phyloP scores from a whole-genome alignment of 2,113 vertebrate species.

The Salvelinus fontinalis region DNA sequence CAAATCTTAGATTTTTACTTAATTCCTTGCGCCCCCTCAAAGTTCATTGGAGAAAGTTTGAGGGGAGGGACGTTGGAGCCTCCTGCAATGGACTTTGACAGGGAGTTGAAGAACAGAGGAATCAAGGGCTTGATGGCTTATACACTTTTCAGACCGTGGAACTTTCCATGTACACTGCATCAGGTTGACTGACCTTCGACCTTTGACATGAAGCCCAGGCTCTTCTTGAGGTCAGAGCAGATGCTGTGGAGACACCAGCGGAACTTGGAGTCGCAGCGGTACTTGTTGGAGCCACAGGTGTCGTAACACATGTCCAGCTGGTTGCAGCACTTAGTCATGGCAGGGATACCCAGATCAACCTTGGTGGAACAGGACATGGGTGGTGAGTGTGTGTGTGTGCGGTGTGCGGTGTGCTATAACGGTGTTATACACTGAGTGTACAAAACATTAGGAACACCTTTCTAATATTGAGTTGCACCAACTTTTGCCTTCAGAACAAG shows the following conservation, averaged over 20 bases:
- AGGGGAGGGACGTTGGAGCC: no score
- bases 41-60: no score
- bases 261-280: constrained; percentile 97
- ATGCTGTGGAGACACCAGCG: constrained; percentile 98
- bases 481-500: no score
- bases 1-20: no score
- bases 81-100: no score
- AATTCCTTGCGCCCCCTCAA: no score
- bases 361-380: constrained; percentile 58
- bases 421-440: no score
- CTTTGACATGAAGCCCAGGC: constrained; percentile 93
- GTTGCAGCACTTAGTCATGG: constrained; percentile 99
- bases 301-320: constrained; percentile 94
- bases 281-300: constrained; percentile 96
- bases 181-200: constrained; percentile 83
- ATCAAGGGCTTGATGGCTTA: no score
- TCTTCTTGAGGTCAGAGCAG: constrained; percentile 96
- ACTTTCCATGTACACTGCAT: background rate
- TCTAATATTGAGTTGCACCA: no score
- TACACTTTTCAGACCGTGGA: no score
- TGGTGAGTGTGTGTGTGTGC: background rate
- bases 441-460: no score
- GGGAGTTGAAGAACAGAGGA: no score
- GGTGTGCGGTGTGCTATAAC: background rate
- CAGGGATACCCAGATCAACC: constrained; percentile 94